These are phyloP conservation scores for Zaprionus obscuricornis DNA, from an alignment of 2,888 invertebrate species.

Conservation along the genomic window DNA sequence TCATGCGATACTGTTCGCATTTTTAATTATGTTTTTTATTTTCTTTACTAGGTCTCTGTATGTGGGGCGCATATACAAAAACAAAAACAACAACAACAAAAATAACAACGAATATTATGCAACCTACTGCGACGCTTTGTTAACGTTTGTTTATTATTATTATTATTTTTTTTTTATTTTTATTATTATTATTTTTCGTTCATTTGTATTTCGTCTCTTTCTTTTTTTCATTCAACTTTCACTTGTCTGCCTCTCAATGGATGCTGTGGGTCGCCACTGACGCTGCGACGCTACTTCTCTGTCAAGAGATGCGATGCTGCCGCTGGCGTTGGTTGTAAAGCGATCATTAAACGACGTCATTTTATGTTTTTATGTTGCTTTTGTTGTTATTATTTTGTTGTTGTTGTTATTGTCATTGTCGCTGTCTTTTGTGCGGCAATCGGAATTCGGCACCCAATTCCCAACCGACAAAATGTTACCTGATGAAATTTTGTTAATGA, in stretches of 20 bases:
- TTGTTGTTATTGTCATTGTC: constrained; percentile 6
- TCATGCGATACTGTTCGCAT: constrained; percentile 17
- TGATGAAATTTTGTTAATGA: constrained; percentile 79
- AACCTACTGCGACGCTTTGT: constrained; percentile 48
- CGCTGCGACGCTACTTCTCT: background rate
- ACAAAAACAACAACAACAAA: constrained; percentile 6
- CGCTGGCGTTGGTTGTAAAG: constrained; percentile 20
- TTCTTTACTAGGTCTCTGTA: background rate
- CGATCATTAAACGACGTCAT: constrained; percentile 68
- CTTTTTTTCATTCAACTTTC: constrained; percentile 62
- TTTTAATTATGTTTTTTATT: constrained; percentile 7
- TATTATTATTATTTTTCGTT: constrained; percentile 29
- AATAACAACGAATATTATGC: constrained; percentile 52
- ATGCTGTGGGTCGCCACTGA: constrained; percentile 56
- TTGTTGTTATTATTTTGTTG: constrained; percentile 4
- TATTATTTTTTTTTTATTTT: constrained; percentile 34
- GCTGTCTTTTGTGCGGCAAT: constrained; percentile 31
- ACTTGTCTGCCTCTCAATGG: constrained; percentile 57
- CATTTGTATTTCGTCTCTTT: constrained; percentile 24
- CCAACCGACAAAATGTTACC: constrained; percentile 43
- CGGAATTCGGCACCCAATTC: constrained; percentile 49
- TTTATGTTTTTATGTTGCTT: constrained; percentile 48
- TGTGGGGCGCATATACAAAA: constrained; percentile 19
- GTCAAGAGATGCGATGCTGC: background rate
- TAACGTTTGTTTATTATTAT: constrained; percentile 56